phyloP scores from a whole-genome alignment of 2,888 invertebrate species.

The Leptopilina drosophilae region DNA sequence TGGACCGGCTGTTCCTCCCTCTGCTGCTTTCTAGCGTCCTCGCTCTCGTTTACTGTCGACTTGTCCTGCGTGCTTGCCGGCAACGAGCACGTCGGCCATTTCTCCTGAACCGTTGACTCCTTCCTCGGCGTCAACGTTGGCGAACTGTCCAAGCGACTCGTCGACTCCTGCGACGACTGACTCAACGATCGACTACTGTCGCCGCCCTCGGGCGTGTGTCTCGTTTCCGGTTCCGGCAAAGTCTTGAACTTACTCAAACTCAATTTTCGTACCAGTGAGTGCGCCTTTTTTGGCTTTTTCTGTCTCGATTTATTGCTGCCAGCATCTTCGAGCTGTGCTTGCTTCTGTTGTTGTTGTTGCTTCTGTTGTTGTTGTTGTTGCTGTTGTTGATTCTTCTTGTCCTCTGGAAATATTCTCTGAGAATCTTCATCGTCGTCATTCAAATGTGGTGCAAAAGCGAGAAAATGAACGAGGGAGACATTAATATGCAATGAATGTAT shows the following conservation, averaged over 20 bases:
- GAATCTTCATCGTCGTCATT: slow-evolving; percentile 57
- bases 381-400: slow-evolving; percentile 5
- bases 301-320: neutral
- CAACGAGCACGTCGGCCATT: slow-evolving; percentile 36
- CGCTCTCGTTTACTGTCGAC: slow-evolving; percentile 56
- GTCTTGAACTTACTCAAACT: slow-evolving; percentile 71
- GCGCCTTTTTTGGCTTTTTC: slow-evolving; percentile 65
- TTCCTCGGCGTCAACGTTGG: slow-evolving; percentile 54
- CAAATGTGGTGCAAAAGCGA: slow-evolving; percentile 8
- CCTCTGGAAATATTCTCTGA: neutral
- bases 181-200: slow-evolving; percentile 71
- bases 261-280: slow-evolving; percentile 69
- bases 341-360: neutral
- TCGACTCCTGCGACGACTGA: slow-evolving; percentile 72
- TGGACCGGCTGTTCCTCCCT: slow-evolving; percentile 51
- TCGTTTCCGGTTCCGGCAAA: slow-evolving; percentile 60
- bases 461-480: slow-evolving; percentile 34
- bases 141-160: slow-evolving; percentile 64
- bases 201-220: slow-evolving; percentile 71
- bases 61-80: slow-evolving; percentile 48
- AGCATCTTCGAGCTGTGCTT: neutral
- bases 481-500: slow-evolving; percentile 21
- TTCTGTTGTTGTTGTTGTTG: neutral
- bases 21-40: slow-evolving; percentile 54
- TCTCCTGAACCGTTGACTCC: slow-evolving; percentile 39